Percentiles rank a stretch among this genome's conserved stretches.
These are phyloP conservation scores for Cordilura impudica DNA, from an alignment of 2,888 invertebrate genomes.

Conservation along the genomic window DNA sequence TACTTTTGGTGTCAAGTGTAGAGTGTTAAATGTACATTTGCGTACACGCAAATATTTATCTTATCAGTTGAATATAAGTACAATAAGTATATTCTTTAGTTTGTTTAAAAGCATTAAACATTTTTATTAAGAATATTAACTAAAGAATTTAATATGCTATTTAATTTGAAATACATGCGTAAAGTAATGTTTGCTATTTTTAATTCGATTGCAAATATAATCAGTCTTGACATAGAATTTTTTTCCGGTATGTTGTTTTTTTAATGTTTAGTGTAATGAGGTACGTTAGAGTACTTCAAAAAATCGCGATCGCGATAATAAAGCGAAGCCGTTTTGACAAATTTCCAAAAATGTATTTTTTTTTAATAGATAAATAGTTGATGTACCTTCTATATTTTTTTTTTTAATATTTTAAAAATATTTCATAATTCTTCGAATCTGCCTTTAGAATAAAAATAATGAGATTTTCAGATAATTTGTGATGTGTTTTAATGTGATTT, in stretches of 20 bases:
- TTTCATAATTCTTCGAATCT: no score
- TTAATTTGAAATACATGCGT: conserved; percentile 1
- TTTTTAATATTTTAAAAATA: neutral
- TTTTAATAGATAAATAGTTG: neutral
- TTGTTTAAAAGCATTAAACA: conserved; percentile 17
- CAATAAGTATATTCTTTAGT: neutral
- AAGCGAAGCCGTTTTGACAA: no score
- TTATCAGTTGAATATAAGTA: conserved; percentile 37
- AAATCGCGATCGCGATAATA: no score
- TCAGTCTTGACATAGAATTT: conserved; percentile 51
- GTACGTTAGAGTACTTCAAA: neutral
- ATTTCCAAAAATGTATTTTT: neutral
- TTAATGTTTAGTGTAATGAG: conserved; percentile 38
- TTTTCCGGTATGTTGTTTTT: conserved; percentile 44
- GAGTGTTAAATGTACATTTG: neutral
- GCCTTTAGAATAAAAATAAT: no score
- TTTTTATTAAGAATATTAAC: conserved; percentile 1
- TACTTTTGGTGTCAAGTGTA: no score
- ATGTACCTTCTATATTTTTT: neutral
- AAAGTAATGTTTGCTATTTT: neutral
- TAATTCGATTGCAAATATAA: conserved; percentile 22
- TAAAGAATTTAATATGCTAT: neutral
- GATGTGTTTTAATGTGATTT: no score
- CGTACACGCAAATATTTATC: conserved; percentile 35
- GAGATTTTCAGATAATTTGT: no score